phyloP scores from a whole-genome alignment of 2,113 vertebrate species.

The Upupa epops region DNA sequence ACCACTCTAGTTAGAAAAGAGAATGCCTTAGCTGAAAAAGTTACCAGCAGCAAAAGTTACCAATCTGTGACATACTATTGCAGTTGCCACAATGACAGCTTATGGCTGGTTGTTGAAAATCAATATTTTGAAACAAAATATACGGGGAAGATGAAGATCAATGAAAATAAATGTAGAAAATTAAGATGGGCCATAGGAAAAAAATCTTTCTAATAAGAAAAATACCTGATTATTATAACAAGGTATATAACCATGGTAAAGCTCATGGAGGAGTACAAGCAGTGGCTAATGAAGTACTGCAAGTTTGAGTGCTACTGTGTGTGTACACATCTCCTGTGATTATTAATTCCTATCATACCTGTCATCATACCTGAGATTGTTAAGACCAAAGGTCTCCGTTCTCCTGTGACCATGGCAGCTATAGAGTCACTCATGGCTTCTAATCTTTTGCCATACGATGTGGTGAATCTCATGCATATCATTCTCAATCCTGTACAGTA shows the following conservation, averaged over 20 bases:
- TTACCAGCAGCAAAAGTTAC: background rate
- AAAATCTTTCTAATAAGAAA: background rate
- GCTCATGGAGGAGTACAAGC: background rate
- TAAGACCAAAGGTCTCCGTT: no score
- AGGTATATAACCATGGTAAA: background rate
- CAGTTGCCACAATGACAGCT: background rate
- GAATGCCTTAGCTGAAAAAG: background rate
- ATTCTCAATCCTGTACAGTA: no score
- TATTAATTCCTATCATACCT: background rate
- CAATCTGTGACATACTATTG: background rate
- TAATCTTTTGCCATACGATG: no score
- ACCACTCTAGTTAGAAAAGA: background rate
- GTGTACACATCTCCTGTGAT: background rate
- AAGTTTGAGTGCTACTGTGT: background rate
- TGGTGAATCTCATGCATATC: no score
- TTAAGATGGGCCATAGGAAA: background rate
- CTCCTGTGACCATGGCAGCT: no score
- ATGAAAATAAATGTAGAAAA: background rate
- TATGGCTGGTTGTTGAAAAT: fast-evolving
- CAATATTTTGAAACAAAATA: fast-evolving
- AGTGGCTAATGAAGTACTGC: background rate
- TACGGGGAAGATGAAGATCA: background rate
- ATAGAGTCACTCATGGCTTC: no score
- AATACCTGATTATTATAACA: background rate
- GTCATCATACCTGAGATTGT: no score